Conservation (phyloP, 2,888 invertebrate genomes). For the Mactromeris polynyma region DNA sequence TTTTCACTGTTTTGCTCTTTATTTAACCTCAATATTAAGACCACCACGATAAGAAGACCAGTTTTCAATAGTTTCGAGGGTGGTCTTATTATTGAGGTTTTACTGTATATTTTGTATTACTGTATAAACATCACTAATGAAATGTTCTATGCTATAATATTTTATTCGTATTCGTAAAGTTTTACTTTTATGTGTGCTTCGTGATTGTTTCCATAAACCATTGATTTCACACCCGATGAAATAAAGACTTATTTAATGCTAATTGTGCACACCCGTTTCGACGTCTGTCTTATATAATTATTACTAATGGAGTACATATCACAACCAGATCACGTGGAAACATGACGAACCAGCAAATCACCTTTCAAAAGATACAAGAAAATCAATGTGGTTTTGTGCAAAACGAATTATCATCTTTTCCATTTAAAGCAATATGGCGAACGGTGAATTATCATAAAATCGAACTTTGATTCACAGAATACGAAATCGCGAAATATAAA, state of each 20-base stretch:
- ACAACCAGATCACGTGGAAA: background rate
- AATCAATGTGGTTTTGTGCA: background rate
- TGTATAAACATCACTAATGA: too few relatives aligned
- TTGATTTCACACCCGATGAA: background rate
- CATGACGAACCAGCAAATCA: background rate
- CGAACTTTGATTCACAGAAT: background rate
- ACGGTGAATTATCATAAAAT: constrained; percentile 3
- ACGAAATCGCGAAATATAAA: background rate
- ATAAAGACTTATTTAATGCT: background rate
- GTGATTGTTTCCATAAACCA: background rate
- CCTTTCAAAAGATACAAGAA: background rate
- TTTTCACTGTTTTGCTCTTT: too few relatives aligned
- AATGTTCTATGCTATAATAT: too few relatives aligned
- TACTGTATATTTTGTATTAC: too few relatives aligned
- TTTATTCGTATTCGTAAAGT: too few relatives aligned
- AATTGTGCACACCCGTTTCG: background rate
- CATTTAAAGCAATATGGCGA: background rate
- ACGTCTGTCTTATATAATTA: background rate
- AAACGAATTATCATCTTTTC: constrained; percentile 1
- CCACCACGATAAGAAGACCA: too few relatives aligned
- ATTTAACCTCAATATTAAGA: too few relatives aligned
- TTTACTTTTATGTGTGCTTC: background rate
- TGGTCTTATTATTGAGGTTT: too few relatives aligned
- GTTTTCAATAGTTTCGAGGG: too few relatives aligned
- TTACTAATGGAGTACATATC: constrained; percentile 2